Percentiles rank a stretch among this genome's conserved stretches.
phyloP scores from a whole-genome alignment of 2,797 vertebrate species.

The Varecia variegata region DNA sequence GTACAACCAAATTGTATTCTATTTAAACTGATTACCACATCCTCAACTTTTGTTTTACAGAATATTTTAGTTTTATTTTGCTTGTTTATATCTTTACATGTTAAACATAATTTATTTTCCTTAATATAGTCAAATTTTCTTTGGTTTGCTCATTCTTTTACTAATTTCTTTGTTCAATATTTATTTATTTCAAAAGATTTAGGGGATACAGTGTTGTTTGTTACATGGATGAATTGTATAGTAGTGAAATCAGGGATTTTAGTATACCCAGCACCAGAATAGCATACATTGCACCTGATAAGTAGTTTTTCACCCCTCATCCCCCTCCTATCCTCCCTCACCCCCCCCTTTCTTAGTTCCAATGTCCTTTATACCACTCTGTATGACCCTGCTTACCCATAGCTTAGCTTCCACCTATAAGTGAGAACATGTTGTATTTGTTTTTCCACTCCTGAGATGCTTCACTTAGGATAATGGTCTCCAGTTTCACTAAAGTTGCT shows the following conservation, averaged over 20 bases:
- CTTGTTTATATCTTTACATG: not conserved
- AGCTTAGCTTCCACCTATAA: not conserved
- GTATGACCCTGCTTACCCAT: not conserved
- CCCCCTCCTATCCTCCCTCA: no score
- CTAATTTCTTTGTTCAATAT: not conserved
- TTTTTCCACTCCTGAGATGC: not conserved
- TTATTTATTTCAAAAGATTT: not conserved
- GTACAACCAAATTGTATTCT: not conserved
- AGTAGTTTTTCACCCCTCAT: not conserved
- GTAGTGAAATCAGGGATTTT: not conserved
- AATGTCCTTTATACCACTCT: not conserved
- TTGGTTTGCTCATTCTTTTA: not conserved
- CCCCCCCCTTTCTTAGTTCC: not conserved
- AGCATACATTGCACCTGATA: not conserved
- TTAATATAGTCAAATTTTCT: not conserved
- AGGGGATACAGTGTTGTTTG: not conserved
- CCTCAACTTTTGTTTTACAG: not conserved
- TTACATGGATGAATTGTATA: not conserved
- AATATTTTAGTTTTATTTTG: not conserved
- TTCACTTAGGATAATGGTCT: not conserved
- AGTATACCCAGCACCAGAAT: not conserved
- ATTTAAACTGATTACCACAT: not conserved
- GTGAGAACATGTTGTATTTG: not conserved
- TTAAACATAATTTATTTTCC: not conserved
- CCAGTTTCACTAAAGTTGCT: not conserved